These are phyloP conservation scores for Carabus problematicus DNA, from an alignment of 2,888 invertebrate species.

Conservation along the genomic window DNA sequence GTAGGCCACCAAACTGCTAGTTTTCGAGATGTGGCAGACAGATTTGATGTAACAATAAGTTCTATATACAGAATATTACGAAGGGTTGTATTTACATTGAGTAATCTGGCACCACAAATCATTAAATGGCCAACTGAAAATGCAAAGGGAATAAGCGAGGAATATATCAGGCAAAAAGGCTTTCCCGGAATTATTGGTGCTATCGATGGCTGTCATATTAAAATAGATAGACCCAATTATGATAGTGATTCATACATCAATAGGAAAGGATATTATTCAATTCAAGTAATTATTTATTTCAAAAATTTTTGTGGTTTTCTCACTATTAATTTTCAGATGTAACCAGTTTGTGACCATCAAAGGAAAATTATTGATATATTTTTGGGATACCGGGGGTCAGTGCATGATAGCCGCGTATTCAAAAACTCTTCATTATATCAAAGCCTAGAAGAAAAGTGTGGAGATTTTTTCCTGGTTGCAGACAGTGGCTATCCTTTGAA, in stretches of 20 bases:
- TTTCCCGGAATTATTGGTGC: slow-evolving; percentile 1
- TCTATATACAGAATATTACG: background rate
- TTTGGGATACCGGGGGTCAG: slow-evolving; percentile 48
- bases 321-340: slow-evolving; percentile 28
- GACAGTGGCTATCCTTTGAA: slow-evolving; percentile 4
- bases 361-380: slow-evolving; percentile 46
- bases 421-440: slow-evolving; percentile 44
- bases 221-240: no score
- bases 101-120: background rate
- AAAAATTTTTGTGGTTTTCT: background rate
- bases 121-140: background rate
- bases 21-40: background rate
- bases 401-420: slow-evolving; percentile 47
- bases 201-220: background rate
- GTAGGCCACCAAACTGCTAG: background rate
- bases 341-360: slow-evolving; percentile 35
- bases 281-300: background rate
- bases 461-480: background rate
- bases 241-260: background rate
- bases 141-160: background rate
- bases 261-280: background rate
- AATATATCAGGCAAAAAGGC: background rate
- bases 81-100: background rate
- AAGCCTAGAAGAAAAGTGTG: background rate
- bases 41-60: background rate